These are phyloP conservation scores for Potamilus streckersoni DNA, from an alignment of 1,140 invertebrate genomes.

Conservation along the genomic window DNA sequence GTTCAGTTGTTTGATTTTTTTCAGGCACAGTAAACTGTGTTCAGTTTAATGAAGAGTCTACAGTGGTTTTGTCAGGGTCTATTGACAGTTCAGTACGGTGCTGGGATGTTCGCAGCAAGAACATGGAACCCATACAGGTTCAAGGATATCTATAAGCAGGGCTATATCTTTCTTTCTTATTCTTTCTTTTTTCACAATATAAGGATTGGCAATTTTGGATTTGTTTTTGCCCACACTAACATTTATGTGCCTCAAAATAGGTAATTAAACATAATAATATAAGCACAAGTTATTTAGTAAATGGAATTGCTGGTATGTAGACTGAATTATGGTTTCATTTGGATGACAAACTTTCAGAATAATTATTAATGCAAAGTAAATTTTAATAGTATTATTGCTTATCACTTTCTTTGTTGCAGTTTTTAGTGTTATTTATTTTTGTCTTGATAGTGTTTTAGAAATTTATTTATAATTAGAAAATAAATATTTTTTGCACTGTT, in stretches of 20 bases:
- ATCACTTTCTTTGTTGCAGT: neutral
- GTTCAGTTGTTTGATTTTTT: conserved; percentile 3
- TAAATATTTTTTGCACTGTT: neutral
- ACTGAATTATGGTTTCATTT: too few relatives aligned
- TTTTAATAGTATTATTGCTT: too few relatives aligned
- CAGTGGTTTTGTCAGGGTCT: conserved; percentile 89
- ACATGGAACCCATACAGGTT: conserved; percentile 77
- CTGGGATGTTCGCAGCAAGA: conserved; percentile 86
- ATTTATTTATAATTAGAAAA: neutral
- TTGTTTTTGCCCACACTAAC: too few relatives aligned
- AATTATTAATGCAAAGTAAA: too few relatives aligned
- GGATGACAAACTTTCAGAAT: too few relatives aligned
- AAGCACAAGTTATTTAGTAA: too few relatives aligned
- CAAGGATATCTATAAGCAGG: too few relatives aligned
- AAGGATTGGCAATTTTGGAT: too few relatives aligned
- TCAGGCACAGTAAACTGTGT: conserved; percentile 85
- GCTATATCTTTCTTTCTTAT: conserved; percentile 8
- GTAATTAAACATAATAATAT: too few relatives aligned
- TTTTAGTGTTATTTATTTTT: neutral
- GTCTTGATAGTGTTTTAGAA: neutral
- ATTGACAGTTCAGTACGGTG: conserved; percentile 89
- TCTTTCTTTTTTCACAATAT: conserved; percentile 50
- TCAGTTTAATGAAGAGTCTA: conserved; percentile 93
- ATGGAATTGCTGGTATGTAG: too few relatives aligned
- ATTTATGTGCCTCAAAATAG: too few relatives aligned